A percentile compares a stretch with the other conserved stretches of the same genome.
Conservation (phyloP, 1,140 invertebrate species). For the Eurytemora carolleeae region DNA sequence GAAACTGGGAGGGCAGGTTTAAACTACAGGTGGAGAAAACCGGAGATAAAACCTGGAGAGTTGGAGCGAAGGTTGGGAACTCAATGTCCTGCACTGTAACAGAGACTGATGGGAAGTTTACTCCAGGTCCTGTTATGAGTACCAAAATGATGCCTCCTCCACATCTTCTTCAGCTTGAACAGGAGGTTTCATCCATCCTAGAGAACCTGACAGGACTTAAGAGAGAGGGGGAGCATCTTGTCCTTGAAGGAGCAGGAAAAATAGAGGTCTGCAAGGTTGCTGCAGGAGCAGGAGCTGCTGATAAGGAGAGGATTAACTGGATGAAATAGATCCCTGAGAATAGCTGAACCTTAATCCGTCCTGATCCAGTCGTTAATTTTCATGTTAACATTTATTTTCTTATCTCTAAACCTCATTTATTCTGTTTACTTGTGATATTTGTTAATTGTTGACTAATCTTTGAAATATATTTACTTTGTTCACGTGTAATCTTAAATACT, state of each 20-base stretch:
- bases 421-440: no score
- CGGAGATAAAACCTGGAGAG: not conserved
- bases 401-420: no score
- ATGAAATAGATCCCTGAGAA: no score
- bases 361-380: no score
- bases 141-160: not conserved
- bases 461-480: no score
- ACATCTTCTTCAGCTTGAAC: not conserved
- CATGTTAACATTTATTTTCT: no score
- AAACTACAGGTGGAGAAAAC: not conserved
- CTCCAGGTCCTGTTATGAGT: not conserved
- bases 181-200: not conserved
- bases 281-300: not conserved
- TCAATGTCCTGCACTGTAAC: not conserved
- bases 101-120: not conserved
- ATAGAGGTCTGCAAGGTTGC: not conserved
- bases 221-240: not conserved
- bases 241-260: not conserved
- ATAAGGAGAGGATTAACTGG: not conserved
- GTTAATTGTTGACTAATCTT: no score
- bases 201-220: no score
- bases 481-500: no score
- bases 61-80: not conserved
- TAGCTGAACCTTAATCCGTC: no score
- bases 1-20: not conserved